phyloP scores from a whole-genome alignment of 2,888 invertebrate genomes.

The Eutolmus rufibarbis region DNA sequence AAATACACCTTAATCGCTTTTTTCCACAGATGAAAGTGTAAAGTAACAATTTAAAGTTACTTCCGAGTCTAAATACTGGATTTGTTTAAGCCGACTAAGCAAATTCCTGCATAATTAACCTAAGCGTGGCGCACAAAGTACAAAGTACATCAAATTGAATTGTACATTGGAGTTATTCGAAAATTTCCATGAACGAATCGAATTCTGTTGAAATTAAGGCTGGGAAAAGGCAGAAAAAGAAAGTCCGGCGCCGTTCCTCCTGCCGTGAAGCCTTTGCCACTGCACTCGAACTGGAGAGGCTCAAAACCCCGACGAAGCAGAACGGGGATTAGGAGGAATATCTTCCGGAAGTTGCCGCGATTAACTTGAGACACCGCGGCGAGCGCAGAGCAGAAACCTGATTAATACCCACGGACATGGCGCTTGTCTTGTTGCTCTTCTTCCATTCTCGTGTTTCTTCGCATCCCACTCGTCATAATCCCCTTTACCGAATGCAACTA shows the following conservation, averaged over 20 bases:
- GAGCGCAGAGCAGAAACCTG: neutral
- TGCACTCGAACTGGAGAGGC: neutral
- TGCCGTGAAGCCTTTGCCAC: neutral
- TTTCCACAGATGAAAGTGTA: no score
- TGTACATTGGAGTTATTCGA: neutral
- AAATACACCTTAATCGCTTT: no score
- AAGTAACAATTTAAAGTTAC: no score
- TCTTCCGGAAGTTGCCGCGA: neutral
- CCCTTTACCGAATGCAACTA: neutral
- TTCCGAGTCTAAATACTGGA: no score
- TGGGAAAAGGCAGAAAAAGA: neutral
- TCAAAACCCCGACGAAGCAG: neutral
- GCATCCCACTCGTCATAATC: neutral
- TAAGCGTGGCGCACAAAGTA: neutral
- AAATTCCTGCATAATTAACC: neutral
- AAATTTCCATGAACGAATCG: neutral
- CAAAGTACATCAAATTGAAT: neutral
- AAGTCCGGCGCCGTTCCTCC: neutral
- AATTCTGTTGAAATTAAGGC: neutral
- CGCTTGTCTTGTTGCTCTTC: neutral
- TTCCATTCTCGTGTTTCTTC: neutral
- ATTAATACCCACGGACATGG: neutral
- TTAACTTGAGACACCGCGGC: neutral
- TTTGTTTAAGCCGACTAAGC: neutral
- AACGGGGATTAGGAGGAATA: neutral